Evolutionary conservation across 1,140 invertebrate genomes (phyloP).

Genomic region (Solenopsis fugax): DNA sequence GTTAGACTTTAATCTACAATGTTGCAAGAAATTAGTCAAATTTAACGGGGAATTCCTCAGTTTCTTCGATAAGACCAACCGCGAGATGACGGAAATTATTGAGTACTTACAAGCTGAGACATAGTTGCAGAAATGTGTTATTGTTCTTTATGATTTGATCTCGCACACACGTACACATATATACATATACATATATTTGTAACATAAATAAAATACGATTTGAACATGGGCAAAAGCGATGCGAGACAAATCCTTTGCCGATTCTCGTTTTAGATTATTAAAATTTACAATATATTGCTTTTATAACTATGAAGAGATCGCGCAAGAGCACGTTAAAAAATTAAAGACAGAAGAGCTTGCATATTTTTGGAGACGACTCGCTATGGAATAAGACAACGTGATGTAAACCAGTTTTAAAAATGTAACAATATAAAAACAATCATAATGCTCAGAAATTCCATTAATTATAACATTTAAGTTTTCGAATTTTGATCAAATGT

Average conservation of each 20-base stretch:
- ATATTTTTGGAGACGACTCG: background rate
- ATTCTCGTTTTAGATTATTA: background rate
- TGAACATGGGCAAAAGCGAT: background rate
- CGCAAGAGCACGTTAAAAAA: background rate
- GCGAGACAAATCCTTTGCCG: background rate
- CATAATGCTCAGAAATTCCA: background rate
- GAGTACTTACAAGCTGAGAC: background rate
- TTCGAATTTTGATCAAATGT: no score
- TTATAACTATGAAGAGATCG: background rate
- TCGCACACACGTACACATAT: background rate
- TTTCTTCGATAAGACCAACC: conserved; percentile 17
- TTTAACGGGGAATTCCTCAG: conserved; percentile 42
- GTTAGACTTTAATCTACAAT: background rate
- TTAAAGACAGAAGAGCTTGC: background rate
- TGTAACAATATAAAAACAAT: background rate
- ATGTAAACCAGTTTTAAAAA: background rate
- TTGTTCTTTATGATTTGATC: background rate
- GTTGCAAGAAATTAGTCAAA: conserved; percentile 16
- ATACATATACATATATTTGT: background rate
- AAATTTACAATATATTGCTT: background rate
- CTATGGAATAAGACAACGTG: background rate
- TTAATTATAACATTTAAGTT: background rate
- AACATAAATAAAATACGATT: background rate
- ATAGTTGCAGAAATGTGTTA: conserved; percentile 8
- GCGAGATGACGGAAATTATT: conserved; percentile 44